Evolutionary conservation across 2,888 invertebrate species (phyloP), one percentile per base, ranked within the genome.

Genomic region (Drosophila barbarae): DNA sequence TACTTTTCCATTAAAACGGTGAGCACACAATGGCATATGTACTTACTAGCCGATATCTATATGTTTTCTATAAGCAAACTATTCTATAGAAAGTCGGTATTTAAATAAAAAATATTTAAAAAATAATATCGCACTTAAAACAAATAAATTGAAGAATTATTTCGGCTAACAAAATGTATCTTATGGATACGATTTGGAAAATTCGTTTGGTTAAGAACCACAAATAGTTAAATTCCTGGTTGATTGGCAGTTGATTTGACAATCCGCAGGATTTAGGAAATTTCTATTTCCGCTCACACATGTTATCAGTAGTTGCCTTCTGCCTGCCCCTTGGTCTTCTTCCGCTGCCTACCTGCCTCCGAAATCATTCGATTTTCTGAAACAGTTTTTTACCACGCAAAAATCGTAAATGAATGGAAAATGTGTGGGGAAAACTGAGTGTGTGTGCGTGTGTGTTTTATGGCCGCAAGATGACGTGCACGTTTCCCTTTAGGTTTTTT

Each of bases 1-100:
- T 36, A 46, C 46, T 47, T 64, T 63, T 63, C 52, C 61, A 61
- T 61, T 61, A 44, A 63, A 63, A 61, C 34, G 32, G 42, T 35
- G 38, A 30, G 63, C 15, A 64, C 15, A 64, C 39, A 64, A 32
- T 18, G 50, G 21, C 32, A 28, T 36, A 30, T 15, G 21, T 18
- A 34, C 13, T 32, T 18, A 34, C 15, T 36, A 21, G n/a, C 18
- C 30, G 30, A 13, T 15, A 38, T 32, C 3, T 59, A 51, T 26
- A 47, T 38, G 15, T 23, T 12, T 30, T 18, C 8, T 38, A 55
- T 32, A 32, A n/a, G 21, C 1, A 9, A 26, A 15, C 7, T 6
- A 21, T 5, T 4, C 23, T 26, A 55, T 30, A 12, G 18, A 21
- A 21, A 18, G 18, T n/a, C 13, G 18, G 5, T 49, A 28, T 21